These are phyloP conservation scores for Limenitis camilla DNA, from an alignment of 2,888 invertebrate species.

Conservation along the genomic window DNA sequence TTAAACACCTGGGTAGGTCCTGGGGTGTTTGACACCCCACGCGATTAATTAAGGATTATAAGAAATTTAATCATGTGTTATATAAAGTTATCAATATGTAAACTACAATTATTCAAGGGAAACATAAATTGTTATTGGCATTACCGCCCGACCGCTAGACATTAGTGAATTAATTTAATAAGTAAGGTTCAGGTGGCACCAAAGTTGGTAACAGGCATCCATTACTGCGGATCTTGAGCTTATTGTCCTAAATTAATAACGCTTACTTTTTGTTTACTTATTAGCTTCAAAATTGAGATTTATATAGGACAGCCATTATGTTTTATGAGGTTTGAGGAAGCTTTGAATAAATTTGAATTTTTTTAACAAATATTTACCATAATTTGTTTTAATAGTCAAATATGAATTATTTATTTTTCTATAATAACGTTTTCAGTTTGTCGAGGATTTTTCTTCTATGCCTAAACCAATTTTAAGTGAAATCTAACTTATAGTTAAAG, in stretches of 20 bases:
- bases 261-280: conserved; percentile 43
- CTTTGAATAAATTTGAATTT: neutral
- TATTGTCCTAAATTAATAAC: conserved; percentile 56
- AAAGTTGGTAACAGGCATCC: conserved; percentile 48
- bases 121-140: too few species aligned
- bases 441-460: too few species aligned
- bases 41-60: too few species aligned
- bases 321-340: conserved; percentile 3
- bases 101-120: too few species aligned
- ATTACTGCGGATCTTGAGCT: conserved; percentile 46
- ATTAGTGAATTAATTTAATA: conserved; percentile 15
- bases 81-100: too few species aligned
- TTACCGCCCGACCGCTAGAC: neutral
- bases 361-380: neutral
- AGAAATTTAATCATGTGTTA: too few species aligned
- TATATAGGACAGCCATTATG: conserved; percentile 24
- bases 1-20: too few species aligned
- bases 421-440: too few species aligned
- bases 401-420: too few species aligned
- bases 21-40: too few species aligned
- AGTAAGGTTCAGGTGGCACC: conserved; percentile 40
- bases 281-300: conserved; percentile 37
- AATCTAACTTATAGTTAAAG: too few species aligned
- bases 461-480: too few species aligned
- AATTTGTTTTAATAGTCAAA: neutral